Evolutionary conservation across 2,797 vertebrate genomes (phyloP).

Genomic region (Perodicticus potto): DNA sequence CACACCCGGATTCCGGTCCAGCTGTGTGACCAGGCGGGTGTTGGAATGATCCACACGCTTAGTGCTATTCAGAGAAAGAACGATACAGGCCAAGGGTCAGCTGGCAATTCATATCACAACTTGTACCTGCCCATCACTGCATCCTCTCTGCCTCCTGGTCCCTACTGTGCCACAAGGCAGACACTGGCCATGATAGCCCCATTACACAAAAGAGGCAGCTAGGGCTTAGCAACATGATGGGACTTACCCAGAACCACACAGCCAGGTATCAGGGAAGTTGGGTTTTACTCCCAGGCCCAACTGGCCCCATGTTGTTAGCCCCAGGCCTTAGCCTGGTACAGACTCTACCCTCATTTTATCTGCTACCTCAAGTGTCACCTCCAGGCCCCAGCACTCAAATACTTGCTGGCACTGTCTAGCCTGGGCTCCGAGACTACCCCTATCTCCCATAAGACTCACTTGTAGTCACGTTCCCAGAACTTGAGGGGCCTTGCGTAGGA

Average conservation of each 20-base stretch:
- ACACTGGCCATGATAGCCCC: background rate
- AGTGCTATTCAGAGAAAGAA: constrained; percentile 77
- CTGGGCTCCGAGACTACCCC: background rate
- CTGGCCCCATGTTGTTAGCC: background rate
- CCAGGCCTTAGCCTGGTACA: background rate
- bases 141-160: background rate
- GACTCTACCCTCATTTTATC: background rate
- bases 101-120: fast-evolving
- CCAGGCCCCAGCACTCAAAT: fast-evolving
- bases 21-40: constrained; percentile 86
- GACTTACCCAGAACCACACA: background rate
- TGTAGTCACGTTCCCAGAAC: constrained; percentile 88
- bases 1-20: constrained; percentile 87
- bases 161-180: background rate
- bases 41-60: constrained; percentile 88
- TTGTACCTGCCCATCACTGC: fast-evolving
- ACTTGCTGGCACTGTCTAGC: too few relatives aligned
- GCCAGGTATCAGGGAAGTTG: background rate
- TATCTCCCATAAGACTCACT: constrained; percentile 76
- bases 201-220: background rate
- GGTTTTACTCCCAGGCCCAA: background rate
- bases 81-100: fast-evolving
- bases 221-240: background rate
- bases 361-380: background rate
- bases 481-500: constrained; percentile 86